Evolutionary conservation across 2,113 vertebrate species (phyloP).

Genomic region (Phoenicopterus ruber): DNA sequence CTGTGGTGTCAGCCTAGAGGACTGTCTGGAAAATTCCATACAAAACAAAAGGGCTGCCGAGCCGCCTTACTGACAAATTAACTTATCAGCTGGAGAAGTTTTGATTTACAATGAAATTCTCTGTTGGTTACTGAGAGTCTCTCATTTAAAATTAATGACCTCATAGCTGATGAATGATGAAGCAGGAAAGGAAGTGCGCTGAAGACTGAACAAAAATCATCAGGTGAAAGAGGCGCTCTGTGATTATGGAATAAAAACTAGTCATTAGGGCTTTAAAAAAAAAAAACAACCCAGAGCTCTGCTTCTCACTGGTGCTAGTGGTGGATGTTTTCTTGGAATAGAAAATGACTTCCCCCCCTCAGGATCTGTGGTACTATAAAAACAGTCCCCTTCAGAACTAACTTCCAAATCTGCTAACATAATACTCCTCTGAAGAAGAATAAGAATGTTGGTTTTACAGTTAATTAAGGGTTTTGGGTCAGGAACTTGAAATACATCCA

Average conservation of each 20-base stretch:
- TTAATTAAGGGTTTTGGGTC: constrained; percentile 45
- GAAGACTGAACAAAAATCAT: constrained; percentile 29
- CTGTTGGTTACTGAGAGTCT: constrained; percentile 1
- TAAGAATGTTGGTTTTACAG: constrained; percentile 49
- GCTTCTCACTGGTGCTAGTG: constrained; percentile 1
- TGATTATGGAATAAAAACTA: constrained; percentile 42
- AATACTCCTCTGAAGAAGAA: constrained; percentile 61
- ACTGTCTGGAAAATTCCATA: constrained; percentile 19
- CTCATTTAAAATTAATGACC: constrained; percentile 39
- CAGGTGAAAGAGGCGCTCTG: constrained; percentile 6
- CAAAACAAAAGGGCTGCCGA: background rate
- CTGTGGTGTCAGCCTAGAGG: background rate
- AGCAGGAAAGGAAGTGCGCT: background rate
- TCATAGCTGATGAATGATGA: constrained; percentile 45
- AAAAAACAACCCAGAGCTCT: background rate
- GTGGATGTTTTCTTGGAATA: constrained; percentile 64
- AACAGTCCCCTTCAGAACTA: constrained; percentile 38
- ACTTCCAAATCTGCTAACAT: constrained; percentile 54
- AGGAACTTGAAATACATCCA: constrained; percentile 62
- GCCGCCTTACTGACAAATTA: constrained; percentile 9
- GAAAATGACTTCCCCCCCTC: constrained; percentile 30
- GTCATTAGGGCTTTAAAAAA: constrained; percentile 8
- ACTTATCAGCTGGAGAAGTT: constrained; percentile 44
- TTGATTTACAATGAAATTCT: constrained; percentile 38
- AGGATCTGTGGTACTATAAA: constrained; percentile 49